Percentiles rank a stretch among this genome's conserved stretches.
phyloP scores from a whole-genome alignment of 2,888 invertebrate genomes.

The Leptinotarsa tumamoca region DNA sequence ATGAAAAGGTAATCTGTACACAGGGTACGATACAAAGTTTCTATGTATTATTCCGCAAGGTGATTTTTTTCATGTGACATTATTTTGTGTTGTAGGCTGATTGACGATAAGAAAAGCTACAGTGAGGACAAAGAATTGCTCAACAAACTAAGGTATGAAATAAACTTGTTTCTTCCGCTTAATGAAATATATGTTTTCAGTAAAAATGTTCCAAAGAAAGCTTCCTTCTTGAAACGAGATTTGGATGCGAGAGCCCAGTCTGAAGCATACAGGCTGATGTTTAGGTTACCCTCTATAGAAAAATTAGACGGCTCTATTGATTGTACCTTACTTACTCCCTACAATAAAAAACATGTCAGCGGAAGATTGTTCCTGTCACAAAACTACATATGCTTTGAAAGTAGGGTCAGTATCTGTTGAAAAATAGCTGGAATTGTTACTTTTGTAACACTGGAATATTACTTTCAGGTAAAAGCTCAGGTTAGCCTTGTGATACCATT shows the following conservation, averaged over 20 bases:
- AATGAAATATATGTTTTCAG: constrained; percentile 62
- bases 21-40: no score
- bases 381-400: constrained; percentile 96
- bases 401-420: constrained; percentile 76
- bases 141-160: constrained; percentile 77
- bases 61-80: no score
- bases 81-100: constrained; percentile 74
- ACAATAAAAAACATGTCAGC: constrained; percentile 88
- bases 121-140: constrained; percentile 89
- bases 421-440: constrained; percentile 25
- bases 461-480: constrained; percentile 77
- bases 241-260: constrained; percentile 95
- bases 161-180: constrained; percentile 7
- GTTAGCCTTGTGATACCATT: constrained; percentile 92
- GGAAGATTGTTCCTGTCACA: constrained; percentile 92
- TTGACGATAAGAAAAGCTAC: constrained; percentile 91
- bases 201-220: constrained; percentile 89
- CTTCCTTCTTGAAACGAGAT: constrained; percentile 93
- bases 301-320: constrained; percentile 95
- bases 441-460: constrained; percentile 12
- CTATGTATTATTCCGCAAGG: no score
- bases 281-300: constrained; percentile 88
- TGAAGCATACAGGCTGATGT: constrained; percentile 87
- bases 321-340: constrained; percentile 94
- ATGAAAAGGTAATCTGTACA: constrained; percentile 80